phyloP scores from a whole-genome alignment of 2,113 vertebrate species.

The Uria lomvia region DNA sequence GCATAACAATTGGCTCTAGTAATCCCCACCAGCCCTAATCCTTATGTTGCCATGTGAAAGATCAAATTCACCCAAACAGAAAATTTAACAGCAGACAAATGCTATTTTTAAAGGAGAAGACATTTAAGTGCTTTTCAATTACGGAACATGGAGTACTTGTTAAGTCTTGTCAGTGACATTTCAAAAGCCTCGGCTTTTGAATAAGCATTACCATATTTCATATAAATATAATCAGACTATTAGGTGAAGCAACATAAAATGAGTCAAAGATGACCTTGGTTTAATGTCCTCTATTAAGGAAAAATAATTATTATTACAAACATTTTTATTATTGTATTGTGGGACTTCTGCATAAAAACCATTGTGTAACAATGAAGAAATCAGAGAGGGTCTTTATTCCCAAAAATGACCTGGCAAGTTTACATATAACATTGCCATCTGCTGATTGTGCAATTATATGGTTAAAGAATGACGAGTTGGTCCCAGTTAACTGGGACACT shows the following conservation, averaged over 20 bases:
- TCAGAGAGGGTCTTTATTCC: neutral
- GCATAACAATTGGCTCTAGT: neutral
- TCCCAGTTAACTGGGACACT: neutral
- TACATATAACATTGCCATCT: conserved; percentile 30
- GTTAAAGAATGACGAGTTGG: neutral
- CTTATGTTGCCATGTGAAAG: neutral
- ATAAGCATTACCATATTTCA: neutral
- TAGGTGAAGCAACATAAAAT: neutral
- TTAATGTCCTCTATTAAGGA: neutral
- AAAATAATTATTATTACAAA: neutral
- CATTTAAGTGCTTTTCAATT: neutral
- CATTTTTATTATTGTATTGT: neutral
- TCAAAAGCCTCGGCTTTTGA: neutral
- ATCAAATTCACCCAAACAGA: conserved; percentile 4
- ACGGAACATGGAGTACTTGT: neutral
- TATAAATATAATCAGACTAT: neutral
- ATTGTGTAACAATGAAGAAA: neutral
- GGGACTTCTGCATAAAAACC: neutral
- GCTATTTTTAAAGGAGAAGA: neutral
- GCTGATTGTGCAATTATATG: neutral
- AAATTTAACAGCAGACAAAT: neutral
- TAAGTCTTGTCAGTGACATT: neutral
- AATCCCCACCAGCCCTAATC: neutral
- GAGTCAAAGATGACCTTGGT: neutral
- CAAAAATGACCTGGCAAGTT: neutral